phyloP scores from a whole-genome alignment of 2,888 invertebrate species.

The Panorpa germanica region DNA sequence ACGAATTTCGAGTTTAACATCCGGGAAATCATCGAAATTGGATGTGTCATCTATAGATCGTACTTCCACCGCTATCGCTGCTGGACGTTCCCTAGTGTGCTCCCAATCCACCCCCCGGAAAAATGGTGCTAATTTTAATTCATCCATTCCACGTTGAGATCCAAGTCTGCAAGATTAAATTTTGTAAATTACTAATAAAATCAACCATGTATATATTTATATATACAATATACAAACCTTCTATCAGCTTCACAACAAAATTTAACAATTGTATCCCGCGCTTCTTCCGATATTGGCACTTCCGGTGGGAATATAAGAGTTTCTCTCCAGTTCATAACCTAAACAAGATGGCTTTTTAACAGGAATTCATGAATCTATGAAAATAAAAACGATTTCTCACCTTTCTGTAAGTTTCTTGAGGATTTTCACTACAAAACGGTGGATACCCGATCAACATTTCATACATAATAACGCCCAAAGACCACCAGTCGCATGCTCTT shows the following conservation, averaged over 20 bases:
- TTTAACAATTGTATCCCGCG: constrained; percentile 83
- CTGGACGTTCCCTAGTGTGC: constrained; percentile 94
- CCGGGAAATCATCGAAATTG: constrained; percentile 99
- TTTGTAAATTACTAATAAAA: not conserved
- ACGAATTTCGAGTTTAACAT: constrained; percentile 97
- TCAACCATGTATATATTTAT: constrained; percentile 14
- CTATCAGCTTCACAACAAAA: constrained; percentile 96
- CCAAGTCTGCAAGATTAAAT: constrained; percentile 34
- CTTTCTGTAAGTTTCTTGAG: constrained; percentile 84
- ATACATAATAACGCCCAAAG: constrained; percentile 98
- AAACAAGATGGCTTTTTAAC: constrained; percentile 22
- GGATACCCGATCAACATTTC: constrained; percentile 99
- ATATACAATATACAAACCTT: too few relatives aligned
- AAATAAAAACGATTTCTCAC: too few relatives aligned
- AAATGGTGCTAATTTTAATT: constrained; percentile 82
- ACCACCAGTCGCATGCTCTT: constrained; percentile 99
- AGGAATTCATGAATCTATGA: constrained; percentile 21
- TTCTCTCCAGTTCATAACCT: constrained; percentile 99
- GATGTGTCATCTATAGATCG: constrained; percentile 99
- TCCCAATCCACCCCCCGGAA: constrained; percentile 98
- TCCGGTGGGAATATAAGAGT: constrained; percentile 97
- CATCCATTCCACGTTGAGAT: constrained; percentile 77
- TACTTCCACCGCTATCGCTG: constrained; percentile 94
- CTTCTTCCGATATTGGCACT: constrained; percentile 96
- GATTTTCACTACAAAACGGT: constrained; percentile 97